Percentiles rank a stretch among this genome's conserved stretches.
Conservation (phyloP, 2,888 invertebrate genomes). For the Phymatocera aterrima region DNA sequence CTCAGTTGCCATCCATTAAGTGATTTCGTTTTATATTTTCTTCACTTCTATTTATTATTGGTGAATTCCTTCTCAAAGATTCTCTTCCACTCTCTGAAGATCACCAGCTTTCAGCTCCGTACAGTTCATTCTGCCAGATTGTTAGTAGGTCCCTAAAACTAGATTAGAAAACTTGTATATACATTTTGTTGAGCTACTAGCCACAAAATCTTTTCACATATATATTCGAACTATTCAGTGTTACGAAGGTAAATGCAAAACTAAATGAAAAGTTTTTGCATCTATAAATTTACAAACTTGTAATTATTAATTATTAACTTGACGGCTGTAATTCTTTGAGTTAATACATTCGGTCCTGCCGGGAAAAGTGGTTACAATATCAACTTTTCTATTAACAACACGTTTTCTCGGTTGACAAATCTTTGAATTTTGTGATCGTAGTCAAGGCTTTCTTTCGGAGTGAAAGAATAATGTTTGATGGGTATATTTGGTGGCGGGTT, state of each 20-base stretch:
- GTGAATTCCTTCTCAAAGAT: neutral
- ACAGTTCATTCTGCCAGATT: neutral
- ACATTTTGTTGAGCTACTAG: neutral
- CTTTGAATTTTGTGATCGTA: neutral
- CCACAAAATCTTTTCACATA: neutral
- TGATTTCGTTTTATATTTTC: neutral
- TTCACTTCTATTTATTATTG: neutral
- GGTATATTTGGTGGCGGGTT: constrained; percentile 58
- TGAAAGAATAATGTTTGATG: constrained; percentile 51
- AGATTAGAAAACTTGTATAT: neutral
- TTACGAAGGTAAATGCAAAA: neutral
- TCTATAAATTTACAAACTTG: neutral
- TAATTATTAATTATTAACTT: neutral
- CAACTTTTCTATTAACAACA: neutral
- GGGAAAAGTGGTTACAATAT: neutral
- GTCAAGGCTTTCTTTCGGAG: neutral
- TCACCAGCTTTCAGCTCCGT: neutral
- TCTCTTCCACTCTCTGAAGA: neutral
- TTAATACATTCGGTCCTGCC: neutral
- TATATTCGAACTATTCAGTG: neutral
- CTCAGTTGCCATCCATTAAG: neutral
- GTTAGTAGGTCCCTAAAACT: neutral
- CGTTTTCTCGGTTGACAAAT: neutral
- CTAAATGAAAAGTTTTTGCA: neutral
- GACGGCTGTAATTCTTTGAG: neutral